Base-by-base conservation (phyloP, 2,113 vertebrate species). In the Ceuthmochares aereus region DNA sequence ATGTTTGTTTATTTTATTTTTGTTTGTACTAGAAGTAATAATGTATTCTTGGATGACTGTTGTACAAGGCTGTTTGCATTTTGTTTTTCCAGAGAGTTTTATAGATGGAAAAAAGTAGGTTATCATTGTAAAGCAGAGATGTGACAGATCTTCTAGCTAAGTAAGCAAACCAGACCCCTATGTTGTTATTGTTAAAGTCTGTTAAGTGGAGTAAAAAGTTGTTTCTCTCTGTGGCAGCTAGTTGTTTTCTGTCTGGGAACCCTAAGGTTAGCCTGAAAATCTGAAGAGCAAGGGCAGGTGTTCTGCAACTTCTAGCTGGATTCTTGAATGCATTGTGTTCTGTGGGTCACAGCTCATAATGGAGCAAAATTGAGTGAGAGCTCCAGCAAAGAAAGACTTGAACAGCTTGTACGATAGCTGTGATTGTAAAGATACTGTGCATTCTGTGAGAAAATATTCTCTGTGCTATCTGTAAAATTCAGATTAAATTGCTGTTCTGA, bases 401-500 rank as follows among this genome's bases (percentile, higher is more conserved):
- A 89, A 76, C 87, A 19, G 74, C 64, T 74, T 1, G 1, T 49
- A 3, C 0, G 18, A 34, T 72, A 85, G 92, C 92, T 91, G 21
- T 36, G 96, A 94, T 91, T 81, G 95, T 67, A 79, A 67, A 96
- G 97, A 95, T 97, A 62, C 67, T 15, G 13, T 34, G 64, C 58
- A 8, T 96, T 96, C 91, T 88, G 77, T 77, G 93, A 95, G 96
- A 92, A 93, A 92, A 47, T 95, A 84, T 72, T 96, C 86, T 72
- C 49, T 63, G 63, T 82, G 88, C 90, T 97, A 84, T 96, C 97
- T 98, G 73, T 95, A 89, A 94, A 96, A 96, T 96, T 96, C 89
- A 96, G 95, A 95, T 96, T 96, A 96, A 97, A 89, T 70, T 90
- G 62, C 62, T 58, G 29, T 95, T 96, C 86, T 96, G 96, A 97